A percentile compares a stretch with the other conserved stretches of the same genome.
Conservation (phyloP, 2,797 vertebrate species). For the Cynopterus sphinx region DNA sequence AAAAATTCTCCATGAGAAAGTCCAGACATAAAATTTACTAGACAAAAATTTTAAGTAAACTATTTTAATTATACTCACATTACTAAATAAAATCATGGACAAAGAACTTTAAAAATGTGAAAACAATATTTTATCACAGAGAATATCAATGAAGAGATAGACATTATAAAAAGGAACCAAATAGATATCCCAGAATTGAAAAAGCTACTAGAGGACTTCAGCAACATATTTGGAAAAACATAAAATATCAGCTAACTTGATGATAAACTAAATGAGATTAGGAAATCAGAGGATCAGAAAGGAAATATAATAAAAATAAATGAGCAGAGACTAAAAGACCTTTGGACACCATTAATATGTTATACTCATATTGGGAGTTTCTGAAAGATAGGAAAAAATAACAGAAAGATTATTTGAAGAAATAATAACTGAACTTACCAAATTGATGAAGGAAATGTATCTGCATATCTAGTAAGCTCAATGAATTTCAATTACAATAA, state of each 20-base stretch:
- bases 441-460: background rate
- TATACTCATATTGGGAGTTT: background rate
- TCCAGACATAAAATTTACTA: background rate
- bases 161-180: background rate
- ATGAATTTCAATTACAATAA: background rate
- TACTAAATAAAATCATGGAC: background rate
- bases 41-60: background rate
- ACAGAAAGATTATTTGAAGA: background rate
- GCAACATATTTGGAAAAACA: background rate
- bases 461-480: background rate
- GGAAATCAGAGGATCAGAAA: background rate
- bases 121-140: background rate
- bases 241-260: background rate
- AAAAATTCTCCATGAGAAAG: background rate
- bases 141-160: background rate
- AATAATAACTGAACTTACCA: background rate
- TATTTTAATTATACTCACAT: background rate
- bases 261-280: background rate
- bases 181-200: background rate
- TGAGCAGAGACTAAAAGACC: background rate
- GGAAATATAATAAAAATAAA: background rate
- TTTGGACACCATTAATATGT: background rate
- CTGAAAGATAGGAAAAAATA: background rate
- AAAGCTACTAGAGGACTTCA: background rate
- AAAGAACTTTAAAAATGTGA: background rate